Evolutionary conservation across 1,140 invertebrate species (phyloP), one percentile per base, ranked within the genome.

Genomic region (Linepithema humile): DNA sequence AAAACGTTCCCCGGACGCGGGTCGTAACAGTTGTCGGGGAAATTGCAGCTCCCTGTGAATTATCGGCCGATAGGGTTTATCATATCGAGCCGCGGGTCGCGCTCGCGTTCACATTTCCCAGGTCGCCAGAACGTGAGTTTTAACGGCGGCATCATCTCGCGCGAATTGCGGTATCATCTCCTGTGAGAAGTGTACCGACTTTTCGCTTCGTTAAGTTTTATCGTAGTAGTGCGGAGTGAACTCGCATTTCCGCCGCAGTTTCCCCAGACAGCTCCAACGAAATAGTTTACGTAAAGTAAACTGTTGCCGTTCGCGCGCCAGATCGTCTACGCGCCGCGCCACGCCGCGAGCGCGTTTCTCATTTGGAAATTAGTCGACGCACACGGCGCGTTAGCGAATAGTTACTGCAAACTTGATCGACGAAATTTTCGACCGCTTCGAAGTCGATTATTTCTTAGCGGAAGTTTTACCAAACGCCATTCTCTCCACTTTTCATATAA

Each of bases 181-280:
- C n/a, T 2, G 17, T 4, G 15, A 26, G 23, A n/a, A 2, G 15
- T 10, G 20, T 12, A 23, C 29, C 43, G 32, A 7, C 23, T 35
- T 32, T 29, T 43, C 73, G 57, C 73, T 48, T 75, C 73, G 73
- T 75, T 75, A 75, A 75, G 29, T 75, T 75, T 75, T 75, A 62
- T 62, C 26, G 55, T 23, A 35, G 55, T 23, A 35, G 38, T 59
- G 40, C 73, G 26, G 35, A n/a, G n/a, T 43, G 40, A 45, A 32
- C 38, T 35, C 38, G 72, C 57, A 45, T 60, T 64, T 20, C 26
- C 38, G 23, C 35, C 55, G 70, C 70, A 57, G 35, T 38, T 73
- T 73, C 70, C 70, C 72, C 23, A 45, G 40, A 64, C 57, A 32
- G 40, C 20, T 62, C 48, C 38, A 32, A 57, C 12, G 73, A 62